Conservation (phyloP, 64 coral and sea anemone genomes). For the Dendrophyllia cribrosa region DNA sequence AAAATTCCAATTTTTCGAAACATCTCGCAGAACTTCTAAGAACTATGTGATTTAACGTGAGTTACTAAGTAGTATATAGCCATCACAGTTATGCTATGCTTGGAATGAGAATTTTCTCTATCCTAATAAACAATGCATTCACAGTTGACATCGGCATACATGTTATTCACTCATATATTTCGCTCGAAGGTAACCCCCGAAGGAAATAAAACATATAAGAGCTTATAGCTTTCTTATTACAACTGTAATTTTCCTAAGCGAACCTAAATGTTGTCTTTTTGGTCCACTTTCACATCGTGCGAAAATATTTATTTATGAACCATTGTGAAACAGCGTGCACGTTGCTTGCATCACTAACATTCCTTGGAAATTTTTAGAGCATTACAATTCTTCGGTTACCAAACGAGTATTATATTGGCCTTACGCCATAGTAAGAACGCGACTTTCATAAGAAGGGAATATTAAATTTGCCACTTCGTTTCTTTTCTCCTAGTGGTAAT, state of each 20-base stretch:
- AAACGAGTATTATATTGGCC: not conserved
- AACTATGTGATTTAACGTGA: constrained; percentile 1
- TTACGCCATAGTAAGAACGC: not conserved
- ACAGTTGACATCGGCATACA: constrained; percentile 19
- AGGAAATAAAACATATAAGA: not conserved
- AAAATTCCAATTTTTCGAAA: not conserved
- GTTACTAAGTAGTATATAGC: constrained; percentile 27
- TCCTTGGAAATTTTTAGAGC: constrained; percentile 25
- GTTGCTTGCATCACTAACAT: constrained; percentile 56
- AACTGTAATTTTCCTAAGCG: not conserved
- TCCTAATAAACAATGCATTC: constrained; percentile 41
- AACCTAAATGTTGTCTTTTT: not conserved
- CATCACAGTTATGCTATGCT: constrained; percentile 66
- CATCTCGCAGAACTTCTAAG: not conserved
- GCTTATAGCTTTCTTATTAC: not conserved
- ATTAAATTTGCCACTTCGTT: not conserved
- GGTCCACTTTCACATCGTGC: not conserved
- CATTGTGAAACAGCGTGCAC: constrained; percentile 15
- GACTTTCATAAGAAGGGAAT: not conserved
- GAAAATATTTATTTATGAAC: constrained; percentile 23
- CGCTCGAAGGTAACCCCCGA: not conserved
- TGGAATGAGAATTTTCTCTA: constrained; percentile 62
- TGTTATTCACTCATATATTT: not conserved
- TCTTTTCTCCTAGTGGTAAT: not conserved
- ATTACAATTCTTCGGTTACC: constrained; percentile 18